A percentile compares a stretch with the other conserved stretches of the same genome.
phyloP scores from a whole-genome alignment of 1,140 invertebrate species.

The Spodoptera frugiperda region DNA sequence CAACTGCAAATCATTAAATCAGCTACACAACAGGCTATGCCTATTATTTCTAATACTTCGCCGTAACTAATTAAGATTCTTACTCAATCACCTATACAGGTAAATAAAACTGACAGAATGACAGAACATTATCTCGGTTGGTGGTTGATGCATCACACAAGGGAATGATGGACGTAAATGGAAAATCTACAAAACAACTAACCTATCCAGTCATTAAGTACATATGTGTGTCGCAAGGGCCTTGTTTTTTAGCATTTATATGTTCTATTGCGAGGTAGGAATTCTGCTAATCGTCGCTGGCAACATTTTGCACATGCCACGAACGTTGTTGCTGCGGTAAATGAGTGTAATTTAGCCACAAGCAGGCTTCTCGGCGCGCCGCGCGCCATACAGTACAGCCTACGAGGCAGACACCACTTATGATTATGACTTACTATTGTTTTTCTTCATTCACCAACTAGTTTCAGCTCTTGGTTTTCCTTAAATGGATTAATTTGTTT shows the following conservation, averaged over 20 bases:
- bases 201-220: constrained; percentile 60
- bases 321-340: constrained; percentile 71
- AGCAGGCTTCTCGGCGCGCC: constrained; percentile 55
- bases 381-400: constrained; percentile 45
- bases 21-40: constrained; percentile 18
- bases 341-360: constrained; percentile 80
- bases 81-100: constrained; percentile 42
- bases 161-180: constrained; percentile 68
- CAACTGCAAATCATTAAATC: constrained; percentile 52
- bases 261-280: constrained; percentile 78
- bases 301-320: constrained; percentile 78
- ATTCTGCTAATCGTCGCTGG: constrained; percentile 82
- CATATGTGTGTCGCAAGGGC: constrained; percentile 73
- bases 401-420: constrained; percentile 39
- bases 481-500: constrained; percentile 19
- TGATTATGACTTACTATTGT: constrained; percentile 51
- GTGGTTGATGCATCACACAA: constrained; percentile 66
- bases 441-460: constrained; percentile 27
- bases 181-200: constrained; percentile 70
- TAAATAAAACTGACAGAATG: constrained; percentile 48
- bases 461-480: constrained; percentile 11
- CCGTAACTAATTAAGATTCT: constrained; percentile 48
- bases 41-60: constrained; percentile 36
- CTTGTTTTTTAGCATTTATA: constrained; percentile 80
- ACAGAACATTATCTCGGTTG: constrained; percentile 66